Evolutionary conservation across 2,888 invertebrate species (phyloP).

Genomic region (Caradrina clavipalpis): DNA sequence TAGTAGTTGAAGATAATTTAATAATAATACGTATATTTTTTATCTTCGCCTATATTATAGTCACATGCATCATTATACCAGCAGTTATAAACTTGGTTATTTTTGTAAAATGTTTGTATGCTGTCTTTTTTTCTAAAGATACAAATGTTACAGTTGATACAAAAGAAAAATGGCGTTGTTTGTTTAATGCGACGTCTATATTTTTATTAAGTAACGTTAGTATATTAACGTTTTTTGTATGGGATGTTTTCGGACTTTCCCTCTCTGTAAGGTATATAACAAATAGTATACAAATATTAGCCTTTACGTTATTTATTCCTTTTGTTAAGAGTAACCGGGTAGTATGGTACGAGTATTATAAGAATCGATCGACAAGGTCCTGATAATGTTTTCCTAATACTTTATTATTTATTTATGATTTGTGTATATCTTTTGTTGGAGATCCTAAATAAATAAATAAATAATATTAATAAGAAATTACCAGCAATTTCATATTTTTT

Average conservation of each 20-base stretch:
- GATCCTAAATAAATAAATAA: too few relatives aligned
- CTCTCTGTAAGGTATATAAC: background rate
- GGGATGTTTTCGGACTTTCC: conserved; percentile 19
- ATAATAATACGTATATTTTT: background rate
- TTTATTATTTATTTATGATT: too few relatives aligned
- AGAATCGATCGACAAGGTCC: background rate
- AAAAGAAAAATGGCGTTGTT: conserved; percentile 19
- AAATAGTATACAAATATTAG: conserved; percentile 19
- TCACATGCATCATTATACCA: background rate
- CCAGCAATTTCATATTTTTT: too few relatives aligned
- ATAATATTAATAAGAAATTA: too few relatives aligned
- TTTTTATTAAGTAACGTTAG: conserved; percentile 26
- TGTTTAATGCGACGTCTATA: background rate
- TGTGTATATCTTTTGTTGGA: too few relatives aligned
- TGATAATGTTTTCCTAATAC: too few relatives aligned
- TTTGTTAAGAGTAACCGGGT: conserved; percentile 24
- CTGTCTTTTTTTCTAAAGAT: conserved; percentile 1
- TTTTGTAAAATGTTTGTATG: conserved; percentile 21
- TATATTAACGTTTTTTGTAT: conserved; percentile 7
- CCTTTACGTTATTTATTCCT: conserved; percentile 15
- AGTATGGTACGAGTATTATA: conserved; percentile 29
- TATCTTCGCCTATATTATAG: background rate
- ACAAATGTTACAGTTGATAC: background rate
- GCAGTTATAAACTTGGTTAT: conserved; percentile 12
- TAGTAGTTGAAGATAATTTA: background rate